Base-by-base conservation (phyloP, 2,113 vertebrate species). In the Chaetodon auriga region DNA sequence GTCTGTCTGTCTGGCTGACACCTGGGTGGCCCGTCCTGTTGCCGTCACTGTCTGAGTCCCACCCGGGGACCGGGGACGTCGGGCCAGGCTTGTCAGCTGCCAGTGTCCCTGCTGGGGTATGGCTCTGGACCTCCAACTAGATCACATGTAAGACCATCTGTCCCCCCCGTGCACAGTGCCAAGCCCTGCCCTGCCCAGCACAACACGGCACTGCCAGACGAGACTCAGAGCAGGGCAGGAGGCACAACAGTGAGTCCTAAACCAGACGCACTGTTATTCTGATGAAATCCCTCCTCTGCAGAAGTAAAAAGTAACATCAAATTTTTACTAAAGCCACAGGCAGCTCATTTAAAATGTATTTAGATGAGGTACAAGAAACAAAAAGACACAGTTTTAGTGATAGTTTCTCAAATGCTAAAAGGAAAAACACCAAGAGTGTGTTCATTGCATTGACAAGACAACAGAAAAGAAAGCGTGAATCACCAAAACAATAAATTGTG, bases 131-230 rank as follows among this genome's bases (percentile, higher is more conserved):
- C 89, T 93, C 87, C 85, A 90, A 80, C 89, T 80, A 82, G 84
- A 92, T 93, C 89, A 91, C 88, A 92, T 74, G 73, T 84, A 84
- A 79, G 82, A 87, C 91, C 91, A 93, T 92, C 92, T 89, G 93
- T 83, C 81, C 71, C 87, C 70, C 78, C 68, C 5, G 11, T 51
- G 86, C 75, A 46, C 53, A 38, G 81, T 84, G 90, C 90, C 93
- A 94, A 90, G 85, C 87, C 73, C 78, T 54, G 68, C 81, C 83
- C 78, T 62, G 75, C 86, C 71, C 83, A 73, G 75, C 58, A 63
- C 68, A 81, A 83, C 84, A 75, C 53, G 54, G 49, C 79, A 36
- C 78, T 55, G 86, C 84, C 89, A 93, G 91, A 91, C 60, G 61
- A 80, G 75, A 83, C 85, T 89, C 84, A 23, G 76, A 87, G 72